Evolutionary conservation across 2,797 vertebrate genomes (phyloP), one percentile per base, ranked within the genome.

Genomic region (Schizothorax lantsangensis): DNA sequence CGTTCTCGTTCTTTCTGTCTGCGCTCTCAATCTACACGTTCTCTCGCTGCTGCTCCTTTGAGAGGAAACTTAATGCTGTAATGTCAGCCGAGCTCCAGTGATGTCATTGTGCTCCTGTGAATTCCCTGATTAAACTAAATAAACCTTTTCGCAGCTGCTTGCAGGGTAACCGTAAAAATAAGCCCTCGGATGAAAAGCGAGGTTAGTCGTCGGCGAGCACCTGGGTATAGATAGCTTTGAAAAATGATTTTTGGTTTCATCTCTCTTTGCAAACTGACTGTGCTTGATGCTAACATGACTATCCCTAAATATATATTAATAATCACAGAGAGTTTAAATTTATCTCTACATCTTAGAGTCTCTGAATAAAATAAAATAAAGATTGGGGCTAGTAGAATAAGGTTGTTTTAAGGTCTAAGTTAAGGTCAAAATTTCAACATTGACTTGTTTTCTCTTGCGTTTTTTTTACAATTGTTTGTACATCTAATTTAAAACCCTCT

Each of bases 61-160:
- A 73, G 62, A 84, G 45, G 21, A 49, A 79, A 91, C 66, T 33
- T 69, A 81, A 87, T 75, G 72, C 47, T 71, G 77, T 71, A 85
- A 72, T 62, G n/a, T 89, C 88, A 79, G 81, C 45, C 62, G 23
- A 87, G 78, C 52, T 71, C 19, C 30, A 66, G 47, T 89, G 86
- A 88, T 79, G 83, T 88, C 81, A 85, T 83, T 84, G 43, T 36
- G 47, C 84, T 84, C 64, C 74, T 40, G 49, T 79, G 62, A 87
- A 83, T 54, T 83, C n/a, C 84, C 86, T 89, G 83, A 88, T 91
- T 90, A 79, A 84, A 88, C 40, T 79, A 86, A 90, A 87, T 84
- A 88, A 90, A 88, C 64, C 3, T 71, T 72, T 66, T 83, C 30
- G 72, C 86, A 89, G 81, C 87, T 71, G 78, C 47, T 86, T 30